These are phyloP conservation scores for Drosophila persimilis DNA, from an alignment of 1,140 invertebrate genomes.

Conservation along the genomic window DNA sequence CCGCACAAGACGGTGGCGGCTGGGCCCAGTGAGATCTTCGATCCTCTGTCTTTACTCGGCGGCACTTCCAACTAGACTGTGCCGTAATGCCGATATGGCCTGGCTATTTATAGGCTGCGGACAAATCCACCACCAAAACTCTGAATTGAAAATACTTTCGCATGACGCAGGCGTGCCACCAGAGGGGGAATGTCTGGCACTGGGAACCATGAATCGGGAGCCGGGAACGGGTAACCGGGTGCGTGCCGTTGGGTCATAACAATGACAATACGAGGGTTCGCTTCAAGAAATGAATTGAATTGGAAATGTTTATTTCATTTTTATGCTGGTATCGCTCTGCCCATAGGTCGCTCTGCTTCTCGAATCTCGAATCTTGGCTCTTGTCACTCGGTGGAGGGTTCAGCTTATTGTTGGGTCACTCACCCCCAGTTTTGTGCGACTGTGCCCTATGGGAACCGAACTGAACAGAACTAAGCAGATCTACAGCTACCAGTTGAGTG, in stretches of 20 bases:
- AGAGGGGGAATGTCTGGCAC: conserved; percentile 17
- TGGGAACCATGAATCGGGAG: conserved; percentile 9
- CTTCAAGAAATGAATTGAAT: conserved; percentile 62
- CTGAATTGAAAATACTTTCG: conserved; percentile 69
- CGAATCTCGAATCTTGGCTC: conserved; percentile 2
- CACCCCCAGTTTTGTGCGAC: conserved; percentile 31
- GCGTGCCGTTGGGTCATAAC: conserved; percentile 67
- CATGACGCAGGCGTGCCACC: conserved; percentile 75
- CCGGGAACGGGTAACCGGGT: conserved; percentile 44
- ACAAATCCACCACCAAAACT: conserved; percentile 59
- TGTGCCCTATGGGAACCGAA: conserved; percentile 55
- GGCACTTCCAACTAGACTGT: conserved; percentile 49
- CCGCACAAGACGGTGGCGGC: conserved; percentile 54
- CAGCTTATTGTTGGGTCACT: conserved; percentile 30
- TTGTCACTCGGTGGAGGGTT: conserved; percentile 46
- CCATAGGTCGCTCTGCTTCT: conserved; percentile 11
- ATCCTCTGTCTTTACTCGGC: conserved; percentile 42
- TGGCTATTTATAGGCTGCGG: conserved; percentile 59
- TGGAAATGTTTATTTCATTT: conserved; percentile 68
- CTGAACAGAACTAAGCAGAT: conserved; percentile 30
- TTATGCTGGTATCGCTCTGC: conserved; percentile 49
- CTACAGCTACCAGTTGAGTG: conserved; percentile 52
- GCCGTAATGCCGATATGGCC: conserved; percentile 38
- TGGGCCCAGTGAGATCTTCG: conserved; percentile 13
- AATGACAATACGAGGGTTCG: conserved; percentile 62